A percentile compares a stretch with the other conserved stretches of the same genome.
Conservation (phyloP, 2,888 invertebrate species). For the Trissoscelio sp. region DNA sequence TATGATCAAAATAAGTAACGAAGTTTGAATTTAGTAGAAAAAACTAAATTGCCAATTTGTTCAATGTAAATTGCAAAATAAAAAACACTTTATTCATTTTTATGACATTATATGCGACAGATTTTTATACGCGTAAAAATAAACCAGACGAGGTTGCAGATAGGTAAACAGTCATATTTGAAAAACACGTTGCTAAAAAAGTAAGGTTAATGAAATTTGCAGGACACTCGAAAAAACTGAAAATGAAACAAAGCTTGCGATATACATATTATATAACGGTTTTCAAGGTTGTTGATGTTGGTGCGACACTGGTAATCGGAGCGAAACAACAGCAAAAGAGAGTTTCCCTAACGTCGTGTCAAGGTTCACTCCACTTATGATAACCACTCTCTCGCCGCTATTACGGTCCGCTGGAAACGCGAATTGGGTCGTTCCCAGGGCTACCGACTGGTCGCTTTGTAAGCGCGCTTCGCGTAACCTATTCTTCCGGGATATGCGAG, state of each 20-base stretch:
- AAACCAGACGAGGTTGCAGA: not conserved
- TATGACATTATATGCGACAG: not conserved
- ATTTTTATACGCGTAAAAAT: not conserved
- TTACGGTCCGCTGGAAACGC: constrained; percentile 64
- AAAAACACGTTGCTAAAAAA: not conserved
- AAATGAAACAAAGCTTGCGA: not conserved
- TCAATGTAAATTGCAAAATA: not conserved
- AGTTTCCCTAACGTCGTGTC: constrained; percentile 64
- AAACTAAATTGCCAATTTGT: not conserved
- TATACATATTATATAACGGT: constrained; percentile 5
- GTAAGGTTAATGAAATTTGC: not conserved
- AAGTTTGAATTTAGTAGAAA: not conserved
- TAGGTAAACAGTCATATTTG: not conserved
- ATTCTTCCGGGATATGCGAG: constrained; percentile 58
- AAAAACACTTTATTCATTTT: not conserved
- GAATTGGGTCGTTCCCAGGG: constrained; percentile 69
- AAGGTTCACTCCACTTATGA: constrained; percentile 69
- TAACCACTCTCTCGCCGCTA: constrained; percentile 61
- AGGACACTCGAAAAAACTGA: not conserved
- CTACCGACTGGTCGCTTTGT: constrained; percentile 66
- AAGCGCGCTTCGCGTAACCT: constrained; percentile 54
- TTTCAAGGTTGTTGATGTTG: constrained; percentile 47
- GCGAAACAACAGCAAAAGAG: constrained; percentile 62
- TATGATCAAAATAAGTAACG: not conserved
- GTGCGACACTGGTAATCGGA: constrained; percentile 51